A percentile compares a stretch with the other conserved stretches of the same genome.
These are phyloP conservation scores for Diadophis punctatus DNA, from an alignment of 2,113 vertebrate genomes.

Conservation along the genomic window DNA sequence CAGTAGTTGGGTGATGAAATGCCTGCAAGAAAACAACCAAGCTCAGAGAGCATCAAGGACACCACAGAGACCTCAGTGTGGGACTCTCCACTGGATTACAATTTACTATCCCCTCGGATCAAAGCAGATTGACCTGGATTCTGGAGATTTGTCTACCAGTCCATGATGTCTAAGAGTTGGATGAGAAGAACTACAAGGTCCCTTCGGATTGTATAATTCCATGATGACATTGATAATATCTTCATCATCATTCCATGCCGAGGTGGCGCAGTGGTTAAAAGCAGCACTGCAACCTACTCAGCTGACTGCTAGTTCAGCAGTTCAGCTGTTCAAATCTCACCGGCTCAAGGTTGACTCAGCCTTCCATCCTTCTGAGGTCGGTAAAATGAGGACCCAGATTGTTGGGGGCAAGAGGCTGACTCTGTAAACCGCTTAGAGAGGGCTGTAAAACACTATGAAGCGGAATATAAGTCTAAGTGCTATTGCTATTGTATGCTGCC, in stretches of 20 bases:
- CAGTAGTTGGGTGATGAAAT: background rate
- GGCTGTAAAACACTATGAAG: no score
- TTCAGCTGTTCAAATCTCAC: no score
- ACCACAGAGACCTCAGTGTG: background rate
- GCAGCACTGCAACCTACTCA: no score
- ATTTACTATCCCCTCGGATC: background rate
- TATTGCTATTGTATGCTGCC: background rate
- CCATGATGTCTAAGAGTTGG: background rate
- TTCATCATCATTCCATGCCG: background rate
- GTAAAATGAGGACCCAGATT: no score
- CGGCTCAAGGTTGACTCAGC: no score
- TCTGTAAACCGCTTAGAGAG: no score
- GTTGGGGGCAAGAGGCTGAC: no score
- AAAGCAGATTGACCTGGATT: background rate
- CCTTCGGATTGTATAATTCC: background rate
- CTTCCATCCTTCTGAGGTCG: no score
- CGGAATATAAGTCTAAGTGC: no score
- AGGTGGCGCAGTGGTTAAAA: no score
- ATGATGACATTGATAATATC: background rate
- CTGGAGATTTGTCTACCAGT: background rate
- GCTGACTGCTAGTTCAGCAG: no score
- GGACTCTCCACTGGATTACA: background rate
- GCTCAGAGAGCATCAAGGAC: background rate
- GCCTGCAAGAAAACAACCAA: background rate
- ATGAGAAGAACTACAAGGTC: background rate